Evolutionary conservation across 92 coral and sea anemone genomes (phyloP), one percentile per base, ranked within the genome.

Genomic region (Paragorgia papillata): DNA sequence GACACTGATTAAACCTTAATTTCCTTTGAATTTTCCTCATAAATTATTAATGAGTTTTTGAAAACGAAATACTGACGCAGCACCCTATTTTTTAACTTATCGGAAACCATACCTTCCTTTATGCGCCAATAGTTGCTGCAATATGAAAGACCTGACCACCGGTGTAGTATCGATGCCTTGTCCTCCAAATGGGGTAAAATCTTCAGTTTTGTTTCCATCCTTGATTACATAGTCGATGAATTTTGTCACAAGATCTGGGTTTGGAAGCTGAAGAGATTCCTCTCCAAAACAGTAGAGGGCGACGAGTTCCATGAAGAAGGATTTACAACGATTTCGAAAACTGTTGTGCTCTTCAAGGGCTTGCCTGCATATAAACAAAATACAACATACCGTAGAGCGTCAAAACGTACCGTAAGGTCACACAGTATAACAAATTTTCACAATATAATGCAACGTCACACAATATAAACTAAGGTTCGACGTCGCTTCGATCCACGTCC

Each of bases 241-340:
- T 79, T 86, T 91, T 35, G 74, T 65, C 63, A 91, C 87, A 49
- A 91, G 82, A 3, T 82, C 93, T 31, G 83, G 70, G 27, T 89
- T 86, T 53, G 84, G 77, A n/a, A 58, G 35, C 17, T 57, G 66
- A 46, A 73, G 69, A 56, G 79, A 57, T 13, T 86, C 65, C 22
- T 90, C 88, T 15, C 97, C 91, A 61, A 91, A 91, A 74, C 93
- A 91, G 74, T 89, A 79, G 57, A 89, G 53, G 3, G 97, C 81
- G 31, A 88, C 90, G 39, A 91, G 86, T 69, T 90, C 97, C 97
- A 90, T 90, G 76, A 90, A 90, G 71, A 88, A 90, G 0, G 90
- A 88, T 63, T 90, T 90, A 33, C 97, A 90, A 12, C 86, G 92
- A 58, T 80, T 89, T 15, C 92, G 97, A 43, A 86, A 91, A 31